Evolutionary conservation across 2,888 invertebrate genomes (phyloP), one percentile per base, ranked within the genome.

Genomic region (Lingula anatina): DNA sequence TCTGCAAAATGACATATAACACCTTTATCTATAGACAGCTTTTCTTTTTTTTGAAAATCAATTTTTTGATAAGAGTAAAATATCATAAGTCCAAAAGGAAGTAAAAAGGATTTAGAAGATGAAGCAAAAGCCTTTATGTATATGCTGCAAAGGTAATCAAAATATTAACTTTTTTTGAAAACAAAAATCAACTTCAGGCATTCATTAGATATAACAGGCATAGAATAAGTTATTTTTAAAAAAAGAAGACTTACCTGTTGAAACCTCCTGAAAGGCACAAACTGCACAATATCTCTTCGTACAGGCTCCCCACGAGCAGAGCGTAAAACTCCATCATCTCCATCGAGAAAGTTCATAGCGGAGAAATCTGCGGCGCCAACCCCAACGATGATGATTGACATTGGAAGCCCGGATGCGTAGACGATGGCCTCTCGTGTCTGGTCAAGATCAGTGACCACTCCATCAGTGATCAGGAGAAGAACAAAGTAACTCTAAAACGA

Each of bases 301-400:
- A 62, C 69, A 15, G 57, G 56, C 37, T 65, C 55, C 5, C 74
- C 73, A 45, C 55, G 57, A 0, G 67, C 65, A n/a, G 68, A 63
- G 42, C 63, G 61, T 20, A 75, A 56, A 1, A 66, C 58, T 1
- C 72, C 75, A 46, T 68, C 64, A 54, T 76, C 75, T 2, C 71
- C 72, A 52, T 75, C 75, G 20, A 76, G 60, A 23, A 62, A 56
- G 26, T 70, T 61, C 75, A 76, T 76, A 48, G 66, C 70, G 4
- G 56, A 49, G 55, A 76, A 75, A 50, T 76, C 72, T 2, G 74
- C 76, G 9, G 55, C 46, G 1, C 76, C 76, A 2, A 76, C 71
- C 12, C 76, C 76, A 2, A 75, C 68, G 28, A 76, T 75, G 53
- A 76, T 75, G 44, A 76, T 53, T 5, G 75, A 75, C 71, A 75